These are phyloP conservation scores for Eulemur rubriventer DNA, from an alignment of 2,797 vertebrate species.

Conservation along the genomic window DNA sequence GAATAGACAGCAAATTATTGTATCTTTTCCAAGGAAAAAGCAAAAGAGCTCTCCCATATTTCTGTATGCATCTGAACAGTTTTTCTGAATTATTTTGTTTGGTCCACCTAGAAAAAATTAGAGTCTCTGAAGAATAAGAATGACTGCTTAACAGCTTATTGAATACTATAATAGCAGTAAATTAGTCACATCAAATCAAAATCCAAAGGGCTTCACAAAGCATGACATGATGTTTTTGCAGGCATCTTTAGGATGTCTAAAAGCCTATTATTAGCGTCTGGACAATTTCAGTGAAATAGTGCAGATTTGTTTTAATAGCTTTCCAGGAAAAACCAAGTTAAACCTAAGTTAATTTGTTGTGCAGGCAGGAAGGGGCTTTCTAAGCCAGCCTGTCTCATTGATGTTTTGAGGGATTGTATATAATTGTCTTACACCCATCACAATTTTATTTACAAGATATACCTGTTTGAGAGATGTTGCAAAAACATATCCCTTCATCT, in stretches of 20 bases:
- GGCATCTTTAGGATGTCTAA: neutral
- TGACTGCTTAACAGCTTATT: neutral
- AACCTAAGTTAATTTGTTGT: constrained; percentile 1
- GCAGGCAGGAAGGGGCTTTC: neutral
- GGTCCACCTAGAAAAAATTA: neutral
- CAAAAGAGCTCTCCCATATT: neutral
- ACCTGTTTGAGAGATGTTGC: neutral
- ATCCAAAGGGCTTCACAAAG: neutral
- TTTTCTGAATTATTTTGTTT: constrained; percentile 17
- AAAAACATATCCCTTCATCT: neutral
- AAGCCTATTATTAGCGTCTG: neutral
- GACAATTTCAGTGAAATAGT: neutral
- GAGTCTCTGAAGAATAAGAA: neutral
- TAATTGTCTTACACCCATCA: neutral
- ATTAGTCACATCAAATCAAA: neutral
- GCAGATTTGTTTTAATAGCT: constrained; percentile 29
- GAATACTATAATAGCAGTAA: neutral
- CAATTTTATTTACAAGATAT: neutral
- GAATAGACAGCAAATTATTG: neutral
- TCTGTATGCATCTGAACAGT: neutral
- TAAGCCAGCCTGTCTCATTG: neutral
- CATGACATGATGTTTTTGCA: neutral
- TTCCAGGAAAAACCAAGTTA: neutral
- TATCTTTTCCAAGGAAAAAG: neutral
- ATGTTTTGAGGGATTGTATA: neutral